These are phyloP conservation scores for Ariolimax columbianus DNA, from an alignment of 2,888 invertebrate genomes.

Conservation along the genomic window DNA sequence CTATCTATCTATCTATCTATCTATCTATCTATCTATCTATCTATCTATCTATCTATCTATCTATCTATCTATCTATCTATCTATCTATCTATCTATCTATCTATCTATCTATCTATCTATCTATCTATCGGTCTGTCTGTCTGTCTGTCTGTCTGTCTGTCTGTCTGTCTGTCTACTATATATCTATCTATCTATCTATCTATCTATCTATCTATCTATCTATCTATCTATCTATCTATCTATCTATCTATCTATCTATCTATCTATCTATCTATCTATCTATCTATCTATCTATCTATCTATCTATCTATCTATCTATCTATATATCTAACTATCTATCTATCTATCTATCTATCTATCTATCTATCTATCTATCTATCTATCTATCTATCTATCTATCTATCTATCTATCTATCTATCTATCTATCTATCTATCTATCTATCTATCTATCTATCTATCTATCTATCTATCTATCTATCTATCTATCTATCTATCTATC, in stretches of 20 bases:
- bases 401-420: conserved; percentile 18
- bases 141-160: too few species aligned
- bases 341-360: conserved; percentile 3
- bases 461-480: conserved; percentile 12
- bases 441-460: conserved; percentile 14
- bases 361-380: neutral
- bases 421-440: conserved; percentile 18
- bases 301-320: conserved; percentile 15
- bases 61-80: too few species aligned
- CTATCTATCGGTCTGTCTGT: too few species aligned
- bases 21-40: neutral
- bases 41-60: too few species aligned
- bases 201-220: too few species aligned
- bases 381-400: conserved; percentile 6
- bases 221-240: too few species aligned
- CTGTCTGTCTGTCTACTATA: too few species aligned
- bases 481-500: neutral
- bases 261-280: conserved; percentile 17
- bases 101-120: too few species aligned
- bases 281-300: conserved; percentile 18
- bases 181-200: too few species aligned
- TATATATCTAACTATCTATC: conserved; percentile 12
- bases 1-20: neutral
- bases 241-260: neutral
- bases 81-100: too few species aligned